Evolutionary conservation across 2,888 invertebrate species (phyloP).

Genomic region (Brenthis daphne): DNA sequence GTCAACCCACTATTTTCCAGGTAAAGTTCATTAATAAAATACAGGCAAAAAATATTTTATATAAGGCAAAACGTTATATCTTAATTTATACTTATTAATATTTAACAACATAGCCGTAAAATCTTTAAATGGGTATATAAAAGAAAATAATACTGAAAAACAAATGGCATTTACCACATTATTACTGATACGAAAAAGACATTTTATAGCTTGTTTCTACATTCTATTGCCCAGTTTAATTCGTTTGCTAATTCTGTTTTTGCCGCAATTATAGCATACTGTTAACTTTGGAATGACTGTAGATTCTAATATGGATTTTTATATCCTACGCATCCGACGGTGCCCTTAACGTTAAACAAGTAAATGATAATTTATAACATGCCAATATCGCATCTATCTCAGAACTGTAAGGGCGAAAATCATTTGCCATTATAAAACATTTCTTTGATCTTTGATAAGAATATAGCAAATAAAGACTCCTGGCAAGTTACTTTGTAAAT

Average conservation of each 20-base stretch:
- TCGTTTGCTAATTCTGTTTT: constrained; percentile 49
- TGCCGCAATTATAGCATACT: constrained; percentile 59
- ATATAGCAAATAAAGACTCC: constrained; percentile 34
- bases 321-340: constrained; percentile 42
- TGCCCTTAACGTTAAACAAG: constrained; percentile 8
- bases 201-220: constrained; percentile 37
- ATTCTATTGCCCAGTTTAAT: constrained; percentile 37
- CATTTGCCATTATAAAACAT: constrained; percentile 14
- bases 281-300: constrained; percentile 41
- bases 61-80: too few relatives aligned
- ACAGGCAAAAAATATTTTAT: too few relatives aligned
- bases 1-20: too few relatives aligned
- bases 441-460: constrained; percentile 34
- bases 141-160: not conserved
- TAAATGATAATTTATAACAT: constrained; percentile 6
- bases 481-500: constrained; percentile 30
- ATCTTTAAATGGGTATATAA: not conserved
- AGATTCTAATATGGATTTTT: constrained; percentile 50
- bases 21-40: too few relatives aligned
- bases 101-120: not conserved
- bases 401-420: constrained; percentile 11
- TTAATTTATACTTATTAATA: too few relatives aligned
- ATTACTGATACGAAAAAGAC: constrained; percentile 18
- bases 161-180: constrained; percentile 27
- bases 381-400: constrained; percentile 7